A percentile compares a stretch with the other conserved stretches of the same genome.
Conservation (phyloP, 2,113 vertebrate species). For the Ameiurus melas region DNA sequence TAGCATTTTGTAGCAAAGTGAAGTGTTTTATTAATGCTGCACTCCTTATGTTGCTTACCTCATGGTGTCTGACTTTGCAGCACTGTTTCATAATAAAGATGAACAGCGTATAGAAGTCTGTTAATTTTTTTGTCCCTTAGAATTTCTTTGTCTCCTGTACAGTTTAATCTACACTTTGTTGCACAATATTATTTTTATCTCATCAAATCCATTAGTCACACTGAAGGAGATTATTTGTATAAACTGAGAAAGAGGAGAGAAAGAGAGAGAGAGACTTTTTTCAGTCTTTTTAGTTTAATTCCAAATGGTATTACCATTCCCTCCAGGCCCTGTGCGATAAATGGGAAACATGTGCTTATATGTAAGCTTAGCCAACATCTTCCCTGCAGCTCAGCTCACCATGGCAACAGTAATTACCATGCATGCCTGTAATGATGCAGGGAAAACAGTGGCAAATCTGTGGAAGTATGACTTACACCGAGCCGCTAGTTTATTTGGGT, state of each 20-base stretch:
- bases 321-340: slow-evolving; percentile 49
- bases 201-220: slow-evolving; percentile 41
- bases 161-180: slow-evolving; percentile 21
- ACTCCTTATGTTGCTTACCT: slow-evolving; percentile 31
- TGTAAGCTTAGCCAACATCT: slow-evolving; percentile 53
- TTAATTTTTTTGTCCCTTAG: slow-evolving; percentile 13
- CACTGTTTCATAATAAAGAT: neutral
- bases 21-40: neutral
- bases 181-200: slow-evolving; percentile 30
- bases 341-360: slow-evolving; percentile 58
- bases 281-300: slow-evolving; percentile 43
- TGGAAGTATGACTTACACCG: neutral
- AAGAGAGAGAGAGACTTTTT: slow-evolving; percentile 15
- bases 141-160: neutral
- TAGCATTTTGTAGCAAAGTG: slow-evolving; percentile 5
- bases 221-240: slow-evolving; percentile 44
- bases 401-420: slow-evolving; percentile 49
- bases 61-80: neutral
- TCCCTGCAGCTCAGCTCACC: slow-evolving; percentile 44
- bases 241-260: slow-evolving; percentile 36
- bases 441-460: slow-evolving; percentile 31
- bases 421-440: slow-evolving; percentile 41
- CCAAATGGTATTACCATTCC: slow-evolving; percentile 46
- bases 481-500: neutral
- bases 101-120: neutral